phyloP scores from a whole-genome alignment of 1,140 invertebrate species.

The Zaprionus ghesquierei region DNA sequence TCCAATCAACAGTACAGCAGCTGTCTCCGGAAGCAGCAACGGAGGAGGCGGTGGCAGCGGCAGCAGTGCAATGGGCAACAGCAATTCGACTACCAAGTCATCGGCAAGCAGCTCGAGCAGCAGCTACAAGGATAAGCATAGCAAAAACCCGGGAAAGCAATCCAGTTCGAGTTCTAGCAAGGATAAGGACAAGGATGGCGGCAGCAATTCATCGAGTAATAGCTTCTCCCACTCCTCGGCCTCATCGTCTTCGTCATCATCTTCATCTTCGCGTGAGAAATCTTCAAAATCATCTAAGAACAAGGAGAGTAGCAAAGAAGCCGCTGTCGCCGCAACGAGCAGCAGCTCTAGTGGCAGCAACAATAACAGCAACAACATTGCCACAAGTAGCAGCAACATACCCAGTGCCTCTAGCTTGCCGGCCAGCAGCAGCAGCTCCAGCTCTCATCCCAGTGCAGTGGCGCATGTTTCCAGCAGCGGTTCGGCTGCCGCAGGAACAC shows the following conservation, averaged over 20 bases:
- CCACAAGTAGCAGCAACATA: conserved; percentile 49
- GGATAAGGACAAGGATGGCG: conserved; percentile 75
- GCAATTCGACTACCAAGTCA: conserved; percentile 38
- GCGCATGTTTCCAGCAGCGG: conserved; percentile 51
- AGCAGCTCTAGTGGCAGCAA: conserved; percentile 13
- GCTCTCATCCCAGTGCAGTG: conserved; percentile 9
- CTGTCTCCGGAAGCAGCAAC: conserved; percentile 6
- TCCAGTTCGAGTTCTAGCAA: conserved; percentile 72
- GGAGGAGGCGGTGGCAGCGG: neutral
- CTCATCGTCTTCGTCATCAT: conserved; percentile 64
- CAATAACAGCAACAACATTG: conserved; percentile 13
- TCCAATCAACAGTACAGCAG: conserved; percentile 8
- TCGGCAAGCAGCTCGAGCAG: conserved; percentile 51
- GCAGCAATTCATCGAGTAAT: conserved; percentile 64
- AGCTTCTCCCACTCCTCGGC: conserved; percentile 60
- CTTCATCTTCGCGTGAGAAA: conserved; percentile 69
- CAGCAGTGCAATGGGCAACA: conserved; percentile 9
- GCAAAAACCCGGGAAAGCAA: conserved; percentile 65
- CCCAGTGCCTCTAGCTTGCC: conserved; percentile 11
- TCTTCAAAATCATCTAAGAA: conserved; percentile 78
- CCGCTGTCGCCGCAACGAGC: neutral
- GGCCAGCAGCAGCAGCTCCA: conserved; percentile 18
- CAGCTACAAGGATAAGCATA: conserved; percentile 78
- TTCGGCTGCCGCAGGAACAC: neutral
- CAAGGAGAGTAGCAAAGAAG: conserved; percentile 57